Base-by-base conservation (phyloP, 2,113 vertebrate species). In the Petaurus breviceps region DNA sequence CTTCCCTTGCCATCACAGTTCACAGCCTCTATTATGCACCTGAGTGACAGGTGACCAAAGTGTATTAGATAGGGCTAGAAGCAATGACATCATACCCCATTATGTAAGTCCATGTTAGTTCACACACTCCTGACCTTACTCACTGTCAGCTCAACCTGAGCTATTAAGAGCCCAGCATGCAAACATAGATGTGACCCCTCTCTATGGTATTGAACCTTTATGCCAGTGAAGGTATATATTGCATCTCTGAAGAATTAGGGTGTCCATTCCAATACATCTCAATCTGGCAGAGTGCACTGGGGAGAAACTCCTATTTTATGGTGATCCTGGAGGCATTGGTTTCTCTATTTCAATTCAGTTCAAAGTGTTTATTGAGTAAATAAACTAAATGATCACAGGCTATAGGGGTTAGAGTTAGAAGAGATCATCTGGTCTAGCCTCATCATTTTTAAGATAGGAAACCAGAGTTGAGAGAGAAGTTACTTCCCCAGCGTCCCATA, bases 151-250 rank as follows among this genome's bases (percentile, higher is more conserved):
- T 51, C 16, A 47, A 8, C 47, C 46, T 6, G 47, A 90, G 47
- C 25, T 90, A 16, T 90, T 50, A 90, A 43, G 47, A 90, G 49
- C 47, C 47, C 10, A 31, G 7, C 11, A 0, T 11, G 19, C 2
- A 14, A 90, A 51, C 8, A 12, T 10, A 26, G 24, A 49, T 0
- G 0, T 0, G 0, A 91, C 31, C 0, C 7, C 53, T 93, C 51
- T 95, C 89, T 54, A 11, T 84, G 89, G 90, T 95, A 37, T 96
- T 96, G 95, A 95, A 94, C 5, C 22, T 16, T 51, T 14, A 50
- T 49, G 47, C 25, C 47, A 50, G n/a, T 0, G 2, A 1, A 53
- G 52, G 3, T 3, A 3, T 7, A 1, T 0, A 28, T 22, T 84
- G 68, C 68, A 84, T 43, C 16, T 7, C 37, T 84, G n/a, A 84